Percentiles rank a stretch among this genome's conserved stretches.
Evolutionary conservation across 2,888 invertebrate genomes (phyloP).

Genomic region (Drosophila quinaria): DNA sequence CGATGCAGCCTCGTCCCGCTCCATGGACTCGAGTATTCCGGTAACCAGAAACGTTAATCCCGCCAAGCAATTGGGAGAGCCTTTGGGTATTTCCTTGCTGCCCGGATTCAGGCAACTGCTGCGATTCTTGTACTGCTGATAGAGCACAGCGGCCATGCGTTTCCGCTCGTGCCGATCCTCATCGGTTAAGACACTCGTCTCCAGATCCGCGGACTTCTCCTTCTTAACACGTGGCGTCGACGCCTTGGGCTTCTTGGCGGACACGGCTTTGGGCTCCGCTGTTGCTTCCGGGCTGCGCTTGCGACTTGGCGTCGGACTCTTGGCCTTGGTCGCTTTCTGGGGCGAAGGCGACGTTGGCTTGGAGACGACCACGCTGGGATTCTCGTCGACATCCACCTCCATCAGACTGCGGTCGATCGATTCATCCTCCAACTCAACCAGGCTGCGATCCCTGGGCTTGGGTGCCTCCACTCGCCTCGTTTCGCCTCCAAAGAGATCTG

Average conservation of each 20-base stretch:
- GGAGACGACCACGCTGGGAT: constrained; percentile 3
- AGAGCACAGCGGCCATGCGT: constrained; percentile 89
- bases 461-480: constrained; percentile 87
- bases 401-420: constrained; percentile 87
- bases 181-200: constrained; percentile 86
- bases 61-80: constrained; percentile 90
- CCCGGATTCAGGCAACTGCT: constrained; percentile 94
- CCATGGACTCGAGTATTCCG: constrained; percentile 95
- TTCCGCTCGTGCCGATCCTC: constrained; percentile 90
- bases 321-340: constrained; percentile 4
- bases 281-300: constrained; percentile 41
- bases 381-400: constrained; percentile 77
- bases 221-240: constrained; percentile 56
- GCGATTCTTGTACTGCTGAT: constrained; percentile 91
- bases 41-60: constrained; percentile 92
- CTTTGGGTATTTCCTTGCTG: constrained; percentile 93
- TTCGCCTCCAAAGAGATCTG: constrained; percentile 88
- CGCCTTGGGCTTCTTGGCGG: constrained; percentile 34
- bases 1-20: constrained; percentile 91
- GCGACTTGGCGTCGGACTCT: constrained; percentile 15
- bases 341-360: constrained; percentile 15
- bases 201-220: constrained; percentile 68
- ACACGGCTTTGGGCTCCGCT: constrained; percentile 7
- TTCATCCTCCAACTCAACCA: constrained; percentile 86
- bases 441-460: constrained; percentile 71